These are phyloP conservation scores for Xiphorhynchus erythropygius DNA, from an alignment of 2,797 vertebrate species.

Conservation along the genomic window DNA sequence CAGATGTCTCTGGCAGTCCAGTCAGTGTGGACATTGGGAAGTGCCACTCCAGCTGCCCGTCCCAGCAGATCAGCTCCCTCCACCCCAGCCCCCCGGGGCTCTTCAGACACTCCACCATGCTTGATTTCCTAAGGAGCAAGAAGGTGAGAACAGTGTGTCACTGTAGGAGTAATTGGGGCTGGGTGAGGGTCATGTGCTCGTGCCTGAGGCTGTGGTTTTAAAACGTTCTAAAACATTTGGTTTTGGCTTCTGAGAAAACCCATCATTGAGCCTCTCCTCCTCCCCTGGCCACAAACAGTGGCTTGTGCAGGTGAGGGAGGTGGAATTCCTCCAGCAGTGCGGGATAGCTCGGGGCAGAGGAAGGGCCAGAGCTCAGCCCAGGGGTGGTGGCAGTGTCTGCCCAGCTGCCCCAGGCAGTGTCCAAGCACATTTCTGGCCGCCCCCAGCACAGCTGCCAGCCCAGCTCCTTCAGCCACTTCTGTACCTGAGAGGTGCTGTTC, in stretches of 20 bases:
- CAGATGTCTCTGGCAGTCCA: slow-evolving; percentile 81
- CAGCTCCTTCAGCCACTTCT: neutral
- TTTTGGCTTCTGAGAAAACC: neutral
- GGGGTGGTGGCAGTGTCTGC: neutral
- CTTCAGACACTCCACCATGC: slow-evolving; percentile 77
- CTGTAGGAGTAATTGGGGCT: neutral
- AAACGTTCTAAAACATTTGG: neutral
- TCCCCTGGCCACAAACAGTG: neutral
- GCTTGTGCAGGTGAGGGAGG: neutral
- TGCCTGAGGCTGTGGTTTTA: neutral
- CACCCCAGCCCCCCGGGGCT: slow-evolving; percentile 65
- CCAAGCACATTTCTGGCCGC: fast-evolving
- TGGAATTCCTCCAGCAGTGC: neutral
- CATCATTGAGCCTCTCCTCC: neutral
- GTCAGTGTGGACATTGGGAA: slow-evolving; percentile 79
- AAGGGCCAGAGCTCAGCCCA: neutral
- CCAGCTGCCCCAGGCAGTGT: neutral
- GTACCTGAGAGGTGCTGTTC: neutral
- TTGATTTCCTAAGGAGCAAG: slow-evolving; percentile 81
- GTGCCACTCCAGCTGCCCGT: slow-evolving; percentile 77
- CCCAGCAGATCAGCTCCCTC: neutral
- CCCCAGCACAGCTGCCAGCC: neutral
- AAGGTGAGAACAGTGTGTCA: slow-evolving; percentile 66
- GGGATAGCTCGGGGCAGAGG: neutral
- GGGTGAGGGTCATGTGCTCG: no score